Base-by-base conservation (phyloP, 2,888 invertebrate genomes). In the Sphinx pinastri region DNA sequence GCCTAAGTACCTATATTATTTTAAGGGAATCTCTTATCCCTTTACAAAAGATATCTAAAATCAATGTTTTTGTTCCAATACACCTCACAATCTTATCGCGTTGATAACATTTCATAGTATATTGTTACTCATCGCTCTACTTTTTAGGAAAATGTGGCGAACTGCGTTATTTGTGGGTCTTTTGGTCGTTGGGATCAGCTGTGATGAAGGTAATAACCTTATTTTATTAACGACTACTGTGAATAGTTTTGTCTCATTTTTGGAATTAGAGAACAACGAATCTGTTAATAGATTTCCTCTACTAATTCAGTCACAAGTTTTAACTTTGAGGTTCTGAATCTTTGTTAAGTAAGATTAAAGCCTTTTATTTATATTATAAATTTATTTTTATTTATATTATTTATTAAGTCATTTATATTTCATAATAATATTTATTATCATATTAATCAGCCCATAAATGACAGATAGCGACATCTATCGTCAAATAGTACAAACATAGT, bases 401-500 rank as follows among this genome's bases (percentile, higher is more conserved):
- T n/a, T n/a, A n/a, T n/a, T n/a, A n/a, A n/a, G n/a, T 25, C 25
- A 25, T 25, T 25, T 25, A 25, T 25, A 25, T 25, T 25, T 25
- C 25, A 25, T 2, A 25, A 1, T 25, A 25, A 25, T 25, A 25
- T 25, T 25, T 25, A 25, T 2, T 25, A n/a, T n/a, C n/a, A n/a
- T n/a, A 25, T 38, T 38, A 38, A 38, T 7, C 5, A 38, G 38
- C 6, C 38, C 6, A 38, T 3, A 25, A 25, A 25, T 25, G 25
- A 2, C 25, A 7, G 38, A 38, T 16, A 54, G n/a, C 47, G 14
- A 3, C 70, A 71, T 70, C 70, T 69, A 13, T 16, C 72, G 73
- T 71, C 59, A 67, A 83, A 73, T 84, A 83, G 84, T 68, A 1
- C 8, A 74, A 86, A 76, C 81, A 80, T 67, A 70, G 47, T 71